phyloP scores from a whole-genome alignment of 1,140 invertebrate species.

The Pachyrhynchus sulphureomaculatus region DNA sequence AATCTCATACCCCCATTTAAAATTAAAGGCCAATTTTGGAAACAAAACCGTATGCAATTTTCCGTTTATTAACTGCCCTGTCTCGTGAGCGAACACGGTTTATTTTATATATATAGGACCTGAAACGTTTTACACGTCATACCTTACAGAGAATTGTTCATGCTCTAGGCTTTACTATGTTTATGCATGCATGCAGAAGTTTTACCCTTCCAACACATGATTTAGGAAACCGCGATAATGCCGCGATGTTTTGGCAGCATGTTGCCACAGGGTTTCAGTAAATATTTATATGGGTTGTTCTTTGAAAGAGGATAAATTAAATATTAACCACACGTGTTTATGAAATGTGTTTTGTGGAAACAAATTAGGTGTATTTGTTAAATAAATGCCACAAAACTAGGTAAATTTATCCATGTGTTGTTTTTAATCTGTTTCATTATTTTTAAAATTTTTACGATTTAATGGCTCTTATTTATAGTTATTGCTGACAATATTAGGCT shows the following conservation, averaged over 20 bases:
- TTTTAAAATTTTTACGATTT: too few relatives aligned
- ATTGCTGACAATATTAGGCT: too few relatives aligned
- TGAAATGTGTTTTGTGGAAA: not conserved
- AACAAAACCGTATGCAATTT: constrained; percentile 15
- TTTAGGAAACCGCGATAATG: constrained; percentile 16
- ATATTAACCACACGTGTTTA: too few relatives aligned
- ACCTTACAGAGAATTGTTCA: constrained; percentile 4
- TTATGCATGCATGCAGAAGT: constrained; percentile 24
- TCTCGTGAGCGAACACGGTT: constrained; percentile 11
- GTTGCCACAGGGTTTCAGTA: not conserved
- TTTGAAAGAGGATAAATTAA: too few relatives aligned
- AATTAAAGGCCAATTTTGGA: too few relatives aligned
- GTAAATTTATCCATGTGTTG: too few relatives aligned
- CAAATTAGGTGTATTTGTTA: too few relatives aligned
- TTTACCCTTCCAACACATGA: constrained; percentile 6
- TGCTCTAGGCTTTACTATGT: constrained; percentile 4
- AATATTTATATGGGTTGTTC: not conserved
- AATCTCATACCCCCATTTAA: too few relatives aligned
- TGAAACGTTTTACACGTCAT: constrained; percentile 15
- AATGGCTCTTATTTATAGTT: too few relatives aligned
- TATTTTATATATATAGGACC: constrained; percentile 3
- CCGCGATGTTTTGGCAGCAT: constrained; percentile 9
- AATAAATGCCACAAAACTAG: too few relatives aligned
- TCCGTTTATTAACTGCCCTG: constrained; percentile 10
- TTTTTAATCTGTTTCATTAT: too few relatives aligned